These are phyloP conservation scores for Neolamprologus brichardi DNA, from an alignment of 2,113 vertebrate genomes.

Conservation along the genomic window DNA sequence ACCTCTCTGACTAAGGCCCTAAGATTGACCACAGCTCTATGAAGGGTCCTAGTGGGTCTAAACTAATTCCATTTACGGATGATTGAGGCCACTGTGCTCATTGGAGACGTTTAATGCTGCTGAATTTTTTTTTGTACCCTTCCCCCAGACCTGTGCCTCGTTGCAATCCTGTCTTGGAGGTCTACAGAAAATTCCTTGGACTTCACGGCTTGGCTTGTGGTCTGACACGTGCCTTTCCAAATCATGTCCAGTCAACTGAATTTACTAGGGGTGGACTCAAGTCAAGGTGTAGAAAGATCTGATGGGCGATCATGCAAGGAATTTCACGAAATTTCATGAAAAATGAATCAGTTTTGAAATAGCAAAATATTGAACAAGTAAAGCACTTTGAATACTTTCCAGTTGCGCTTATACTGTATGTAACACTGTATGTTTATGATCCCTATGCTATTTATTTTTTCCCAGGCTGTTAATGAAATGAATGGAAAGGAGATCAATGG, in stretches of 20 bases:
- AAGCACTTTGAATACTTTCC: neutral
- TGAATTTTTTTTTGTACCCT: neutral
- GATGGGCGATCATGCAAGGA: neutral
- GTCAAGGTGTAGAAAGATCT: neutral
- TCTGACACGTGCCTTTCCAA: neutral
- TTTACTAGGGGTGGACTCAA: neutral
- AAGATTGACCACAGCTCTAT: neutral
- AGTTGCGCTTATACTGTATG: neutral
- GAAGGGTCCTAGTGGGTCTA: neutral
- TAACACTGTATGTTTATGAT: neutral
- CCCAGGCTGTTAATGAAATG: conserved; percentile 88
- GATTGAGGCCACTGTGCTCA: neutral
- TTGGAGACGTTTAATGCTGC: neutral
- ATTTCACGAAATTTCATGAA: neutral
- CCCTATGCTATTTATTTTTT: neutral
- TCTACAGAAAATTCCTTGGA: neutral
- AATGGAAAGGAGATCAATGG: conserved; percentile 89
- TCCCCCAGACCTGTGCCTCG: neutral
- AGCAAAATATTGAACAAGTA: neutral
- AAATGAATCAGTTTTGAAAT: neutral
- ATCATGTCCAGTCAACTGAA: neutral
- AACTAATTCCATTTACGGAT: neutral
- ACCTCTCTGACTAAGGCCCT: neutral
- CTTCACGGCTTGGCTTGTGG: neutral
- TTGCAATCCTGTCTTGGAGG: neutral